Conservation (phyloP, 2,888 invertebrate genomes). For the Napeogenes sylphis region DNA sequence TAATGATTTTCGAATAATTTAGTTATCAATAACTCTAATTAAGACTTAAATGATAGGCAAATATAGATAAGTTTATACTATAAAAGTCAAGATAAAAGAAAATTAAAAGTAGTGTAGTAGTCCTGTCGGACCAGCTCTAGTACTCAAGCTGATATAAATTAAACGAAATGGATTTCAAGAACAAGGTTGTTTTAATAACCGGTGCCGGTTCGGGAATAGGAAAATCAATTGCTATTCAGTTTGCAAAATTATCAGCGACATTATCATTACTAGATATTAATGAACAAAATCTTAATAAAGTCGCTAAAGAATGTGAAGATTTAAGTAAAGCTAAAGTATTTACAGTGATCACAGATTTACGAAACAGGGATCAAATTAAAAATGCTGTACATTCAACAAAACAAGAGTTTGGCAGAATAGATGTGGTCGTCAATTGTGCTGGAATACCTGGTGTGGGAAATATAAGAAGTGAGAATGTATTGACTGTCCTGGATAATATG, state of each 20-base stretch:
- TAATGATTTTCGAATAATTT: too few species aligned
- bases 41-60: too few species aligned
- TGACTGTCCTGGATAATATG: neutral
- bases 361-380: constrained; percentile 7
- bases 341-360: constrained; percentile 3
- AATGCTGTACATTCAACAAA: constrained; percentile 4
- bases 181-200: constrained; percentile 1
- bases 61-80: too few species aligned
- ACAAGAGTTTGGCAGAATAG: constrained; percentile 6
- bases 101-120: too few species aligned
- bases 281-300: neutral
- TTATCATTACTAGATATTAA: neutral
- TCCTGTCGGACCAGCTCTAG: too few species aligned
- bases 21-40: too few species aligned
- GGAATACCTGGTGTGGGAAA: constrained; percentile 1
- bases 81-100: too few species aligned
- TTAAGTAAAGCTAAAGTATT: constrained; percentile 8
- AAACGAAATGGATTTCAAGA: neutral
- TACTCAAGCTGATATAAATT: too few species aligned
- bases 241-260: neutral
- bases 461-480: neutral
- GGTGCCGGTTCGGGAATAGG: too few species aligned
- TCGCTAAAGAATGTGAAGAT: constrained; percentile 11
- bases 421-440: constrained; percentile 12
- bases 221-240: neutral